Percentiles rank a stretch among this genome's conserved stretches.
These are phyloP conservation scores for Cotesia vestalis DNA, from an alignment of 1,140 invertebrate genomes.

Conservation along the genomic window DNA sequence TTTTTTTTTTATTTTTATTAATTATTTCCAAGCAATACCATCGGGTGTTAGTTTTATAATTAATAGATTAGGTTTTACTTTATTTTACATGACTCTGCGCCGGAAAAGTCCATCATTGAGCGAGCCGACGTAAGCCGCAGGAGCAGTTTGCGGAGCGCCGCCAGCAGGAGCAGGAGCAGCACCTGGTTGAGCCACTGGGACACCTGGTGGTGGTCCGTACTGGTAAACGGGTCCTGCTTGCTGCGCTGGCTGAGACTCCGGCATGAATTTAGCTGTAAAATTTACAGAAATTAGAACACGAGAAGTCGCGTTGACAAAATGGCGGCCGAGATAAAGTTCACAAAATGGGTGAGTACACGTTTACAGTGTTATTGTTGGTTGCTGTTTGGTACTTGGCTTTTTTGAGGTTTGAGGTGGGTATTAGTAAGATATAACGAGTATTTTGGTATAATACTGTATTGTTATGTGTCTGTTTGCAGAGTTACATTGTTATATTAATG, in stretches of 20 bases:
- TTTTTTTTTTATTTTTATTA: too few species aligned
- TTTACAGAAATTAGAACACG: slow-evolving; percentile 50
- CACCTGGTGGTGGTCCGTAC: slow-evolving; percentile 57
- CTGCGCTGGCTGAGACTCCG: slow-evolving; percentile 60
- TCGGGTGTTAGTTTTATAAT: too few species aligned
- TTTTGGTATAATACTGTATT: neutral
- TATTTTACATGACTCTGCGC: slow-evolving; percentile 47
- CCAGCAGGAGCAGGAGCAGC: slow-evolving; percentile 47
- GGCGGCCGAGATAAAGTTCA: too few species aligned
- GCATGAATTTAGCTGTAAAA: slow-evolving; percentile 68
- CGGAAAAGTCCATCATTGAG: slow-evolving; percentile 35
- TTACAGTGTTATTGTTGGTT: too few species aligned
- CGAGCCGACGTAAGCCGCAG: slow-evolving; percentile 46
- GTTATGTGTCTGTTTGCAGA: slow-evolving; percentile 11
- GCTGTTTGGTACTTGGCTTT: too few species aligned
- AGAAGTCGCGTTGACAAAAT: too few species aligned
- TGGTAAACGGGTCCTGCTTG: slow-evolving; percentile 58
- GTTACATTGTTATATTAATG: neutral
- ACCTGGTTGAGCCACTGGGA: slow-evolving; percentile 46
- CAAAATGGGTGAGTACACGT: too few species aligned
- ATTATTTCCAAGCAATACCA: too few species aligned
- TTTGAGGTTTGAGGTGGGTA: neutral
- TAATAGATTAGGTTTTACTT: too few species aligned
- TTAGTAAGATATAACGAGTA: neutral
- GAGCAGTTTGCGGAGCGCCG: slow-evolving; percentile 39